phyloP scores from a whole-genome alignment of 2,113 vertebrate species.

The Phyllopteryx taeniolatus region DNA sequence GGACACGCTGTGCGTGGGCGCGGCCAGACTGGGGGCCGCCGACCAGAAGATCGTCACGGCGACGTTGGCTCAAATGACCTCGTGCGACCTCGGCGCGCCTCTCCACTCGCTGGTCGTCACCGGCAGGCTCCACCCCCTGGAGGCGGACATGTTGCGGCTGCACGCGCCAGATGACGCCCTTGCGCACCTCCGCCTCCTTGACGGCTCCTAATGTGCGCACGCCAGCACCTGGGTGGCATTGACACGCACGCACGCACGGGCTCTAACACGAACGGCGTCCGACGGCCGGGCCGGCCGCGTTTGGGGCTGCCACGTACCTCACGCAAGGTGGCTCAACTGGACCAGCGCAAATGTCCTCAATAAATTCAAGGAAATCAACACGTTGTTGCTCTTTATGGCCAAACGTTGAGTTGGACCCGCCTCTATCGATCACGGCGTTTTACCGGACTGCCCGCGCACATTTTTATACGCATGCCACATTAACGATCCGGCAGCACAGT shows the following conservation, averaged over 20 bases:
- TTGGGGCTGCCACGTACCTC: too few relatives aligned
- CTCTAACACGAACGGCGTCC: too few relatives aligned
- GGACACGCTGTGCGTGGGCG: conserved; percentile 71
- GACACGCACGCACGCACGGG: neutral
- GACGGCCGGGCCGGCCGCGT: too few relatives aligned
- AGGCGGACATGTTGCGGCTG: conserved; percentile 87
- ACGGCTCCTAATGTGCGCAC: conserved; percentile 34
- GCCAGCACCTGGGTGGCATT: conserved; percentile 52
- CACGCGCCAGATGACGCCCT: conserved; percentile 56
- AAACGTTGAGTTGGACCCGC: too few relatives aligned
- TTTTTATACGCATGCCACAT: too few relatives aligned
- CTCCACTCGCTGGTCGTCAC: conserved; percentile 89
- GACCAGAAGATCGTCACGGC: conserved; percentile 82
- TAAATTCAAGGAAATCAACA: too few relatives aligned
- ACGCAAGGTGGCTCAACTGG: too few relatives aligned
- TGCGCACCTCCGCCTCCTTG: neutral
- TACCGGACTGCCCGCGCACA: too few relatives aligned
- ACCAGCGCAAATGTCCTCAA: too few relatives aligned
- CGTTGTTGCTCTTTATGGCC: too few relatives aligned
- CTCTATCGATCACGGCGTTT: too few relatives aligned
- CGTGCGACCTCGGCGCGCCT: conserved; percentile 82
- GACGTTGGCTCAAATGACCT: conserved; percentile 79
- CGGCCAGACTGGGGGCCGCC: conserved; percentile 85
- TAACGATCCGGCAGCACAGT: too few relatives aligned
- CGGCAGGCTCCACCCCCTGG: conserved; percentile 86